Percentiles rank a stretch among this genome's conserved stretches.
These are phyloP conservation scores for Podarcis siculus DNA, from an alignment of 2,797 vertebrate genomes.

Conservation along the genomic window DNA sequence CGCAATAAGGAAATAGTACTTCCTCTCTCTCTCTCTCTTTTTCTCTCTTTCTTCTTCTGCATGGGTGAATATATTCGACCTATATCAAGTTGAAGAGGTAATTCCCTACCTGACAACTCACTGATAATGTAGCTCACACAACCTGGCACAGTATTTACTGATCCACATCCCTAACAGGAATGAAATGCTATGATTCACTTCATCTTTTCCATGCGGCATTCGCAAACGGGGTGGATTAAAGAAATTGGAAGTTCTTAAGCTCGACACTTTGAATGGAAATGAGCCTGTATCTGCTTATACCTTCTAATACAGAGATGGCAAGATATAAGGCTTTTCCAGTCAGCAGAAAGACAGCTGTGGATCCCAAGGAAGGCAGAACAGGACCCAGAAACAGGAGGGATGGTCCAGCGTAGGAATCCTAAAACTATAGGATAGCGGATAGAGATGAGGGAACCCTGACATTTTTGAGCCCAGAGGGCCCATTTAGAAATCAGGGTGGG, in stretches of 20 bases:
- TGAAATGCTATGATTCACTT: background rate
- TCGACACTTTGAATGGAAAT: background rate
- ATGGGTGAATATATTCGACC: slow-evolving; percentile 18
- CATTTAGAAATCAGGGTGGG: too few species aligned
- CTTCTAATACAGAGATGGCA: background rate
- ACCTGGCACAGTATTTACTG: slow-evolving; percentile 16
- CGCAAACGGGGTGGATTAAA: background rate
- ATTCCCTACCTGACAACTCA: background rate
- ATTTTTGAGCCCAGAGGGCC: too few species aligned
- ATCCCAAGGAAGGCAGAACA: background rate
- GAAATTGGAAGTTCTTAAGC: background rate
- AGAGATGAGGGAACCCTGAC: too few species aligned
- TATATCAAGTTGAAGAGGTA: slow-evolving; percentile 54
- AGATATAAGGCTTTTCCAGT: background rate
- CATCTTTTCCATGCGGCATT: background rate
- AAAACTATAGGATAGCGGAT: background rate
- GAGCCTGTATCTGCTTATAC: background rate
- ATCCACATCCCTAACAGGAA: background rate
- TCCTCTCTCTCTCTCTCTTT: background rate
- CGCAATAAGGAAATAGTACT: slow-evolving; percentile 49
- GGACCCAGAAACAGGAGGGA: background rate
- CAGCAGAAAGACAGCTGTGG: background rate
- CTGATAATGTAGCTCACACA: background rate
- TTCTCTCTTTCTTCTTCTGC: too few species aligned
- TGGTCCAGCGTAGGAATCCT: background rate